phyloP scores from a whole-genome alignment of 2,797 vertebrate genomes.

The Fundulus diaphanus region DNA sequence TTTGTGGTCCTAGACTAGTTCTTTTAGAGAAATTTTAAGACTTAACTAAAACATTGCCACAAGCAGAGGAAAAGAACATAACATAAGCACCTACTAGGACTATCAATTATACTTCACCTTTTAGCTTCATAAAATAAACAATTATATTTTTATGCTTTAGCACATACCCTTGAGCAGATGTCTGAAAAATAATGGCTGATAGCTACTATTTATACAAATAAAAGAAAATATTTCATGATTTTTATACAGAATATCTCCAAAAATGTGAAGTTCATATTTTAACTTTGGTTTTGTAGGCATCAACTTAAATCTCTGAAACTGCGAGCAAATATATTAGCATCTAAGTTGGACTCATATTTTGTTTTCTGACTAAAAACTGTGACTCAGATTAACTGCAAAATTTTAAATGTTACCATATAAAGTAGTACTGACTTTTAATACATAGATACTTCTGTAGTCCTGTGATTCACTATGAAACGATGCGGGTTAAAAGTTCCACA shows the following conservation, averaged over 20 bases:
- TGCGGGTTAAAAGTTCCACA: slow-evolving; percentile 7
- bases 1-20: slow-evolving; percentile 18
- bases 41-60: slow-evolving; percentile 19
- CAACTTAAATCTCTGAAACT: not conserved
- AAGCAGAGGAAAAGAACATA: slow-evolving; percentile 19
- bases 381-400: not conserved
- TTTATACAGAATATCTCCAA: slow-evolving; percentile 3
- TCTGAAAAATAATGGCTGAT: slow-evolving; percentile 17
- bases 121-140: slow-evolving; percentile 43
- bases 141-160: slow-evolving; percentile 24
- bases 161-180: slow-evolving; percentile 24
- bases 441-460: not conserved
- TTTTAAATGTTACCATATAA: not conserved
- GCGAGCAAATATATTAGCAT: not conserved
- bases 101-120: slow-evolving; percentile 56
- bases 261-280: not conserved
- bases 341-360: not conserved
- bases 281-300: not conserved
- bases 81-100: slow-evolving; percentile 31
- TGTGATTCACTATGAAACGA: not conserved
- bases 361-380: not conserved
- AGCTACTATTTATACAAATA: slow-evolving; percentile 16
- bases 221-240: slow-evolving; percentile 6
- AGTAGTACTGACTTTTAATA: not conserved
- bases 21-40: slow-evolving; percentile 34